phyloP scores from a whole-genome alignment of 2,888 invertebrate species.

The Polyommatus icarus region DNA sequence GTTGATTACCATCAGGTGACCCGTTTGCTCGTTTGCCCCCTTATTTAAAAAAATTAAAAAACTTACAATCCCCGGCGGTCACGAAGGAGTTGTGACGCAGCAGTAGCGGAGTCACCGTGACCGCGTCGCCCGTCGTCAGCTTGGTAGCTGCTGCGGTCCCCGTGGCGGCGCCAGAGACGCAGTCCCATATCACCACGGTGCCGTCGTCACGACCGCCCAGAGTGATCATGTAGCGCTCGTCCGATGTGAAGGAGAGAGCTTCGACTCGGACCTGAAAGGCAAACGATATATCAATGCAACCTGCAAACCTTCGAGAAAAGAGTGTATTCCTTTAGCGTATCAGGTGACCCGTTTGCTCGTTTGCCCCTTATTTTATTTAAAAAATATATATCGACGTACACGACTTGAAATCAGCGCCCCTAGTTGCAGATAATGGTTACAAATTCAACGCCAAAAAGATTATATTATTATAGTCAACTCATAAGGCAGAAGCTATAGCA shows the following conservation, averaged over 20 bases:
- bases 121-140: constrained; percentile 86
- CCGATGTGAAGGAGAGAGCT: constrained; percentile 89
- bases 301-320: not conserved
- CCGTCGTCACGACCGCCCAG: constrained; percentile 95
- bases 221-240: constrained; percentile 90
- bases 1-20: too few relatives aligned
- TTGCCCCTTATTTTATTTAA: too few relatives aligned
- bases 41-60: too few relatives aligned
- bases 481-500: too few relatives aligned
- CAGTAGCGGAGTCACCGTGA: constrained; percentile 77
- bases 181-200: constrained; percentile 91
- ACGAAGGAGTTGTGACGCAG: constrained; percentile 84
- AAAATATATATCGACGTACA: too few relatives aligned
- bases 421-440: too few relatives aligned
- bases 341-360: too few relatives aligned
- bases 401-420: too few relatives aligned
- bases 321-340: too few relatives aligned
- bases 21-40: too few relatives aligned
- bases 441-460: too few relatives aligned
- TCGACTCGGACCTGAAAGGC: constrained; percentile 85
- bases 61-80: constrained; percentile 85
- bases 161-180: constrained; percentile 82
- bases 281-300: not conserved
- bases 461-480: too few relatives aligned
- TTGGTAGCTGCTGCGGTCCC: constrained; percentile 82